Percentiles rank a stretch among this genome's conserved stretches.
These are phyloP conservation scores for Xestoiulus laeticollis DNA, from an alignment of 2,888 invertebrate genomes.

Conservation along the genomic window DNA sequence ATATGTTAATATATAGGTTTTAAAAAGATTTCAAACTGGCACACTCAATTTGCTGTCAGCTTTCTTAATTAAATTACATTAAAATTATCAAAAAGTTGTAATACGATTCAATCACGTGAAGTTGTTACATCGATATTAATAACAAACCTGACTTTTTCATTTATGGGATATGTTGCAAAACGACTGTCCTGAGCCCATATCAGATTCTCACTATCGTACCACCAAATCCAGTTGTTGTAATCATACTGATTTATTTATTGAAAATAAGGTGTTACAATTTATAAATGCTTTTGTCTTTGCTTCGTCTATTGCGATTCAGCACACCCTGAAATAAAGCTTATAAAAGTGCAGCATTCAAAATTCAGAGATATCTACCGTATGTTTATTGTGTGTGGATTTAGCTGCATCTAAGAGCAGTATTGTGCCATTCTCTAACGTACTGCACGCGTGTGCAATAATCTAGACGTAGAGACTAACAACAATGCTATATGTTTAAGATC, in stretches of 20 bases:
- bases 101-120: not conserved
- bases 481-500: conserved; percentile 39
- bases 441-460: conserved; percentile 39
- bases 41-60: not conserved
- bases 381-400: not conserved
- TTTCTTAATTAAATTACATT: not conserved
- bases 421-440: not conserved
- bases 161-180: no score
- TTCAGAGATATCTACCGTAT: not conserved
- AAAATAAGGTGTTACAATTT: not conserved
- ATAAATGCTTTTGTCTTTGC: not conserved
- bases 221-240: not conserved
- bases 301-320: not conserved
- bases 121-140: not conserved
- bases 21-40: not conserved
- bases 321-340: not conserved
- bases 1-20: not conserved
- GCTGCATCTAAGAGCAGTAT: not conserved
- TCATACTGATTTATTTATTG: not conserved
- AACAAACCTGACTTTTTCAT: not conserved
- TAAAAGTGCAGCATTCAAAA: not conserved
- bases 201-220: not conserved
- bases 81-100: not conserved
- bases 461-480: not conserved
- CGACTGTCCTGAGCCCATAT: no score